phyloP scores from a whole-genome alignment of 2,797 vertebrate species.

The Pangasius mekongensis region DNA sequence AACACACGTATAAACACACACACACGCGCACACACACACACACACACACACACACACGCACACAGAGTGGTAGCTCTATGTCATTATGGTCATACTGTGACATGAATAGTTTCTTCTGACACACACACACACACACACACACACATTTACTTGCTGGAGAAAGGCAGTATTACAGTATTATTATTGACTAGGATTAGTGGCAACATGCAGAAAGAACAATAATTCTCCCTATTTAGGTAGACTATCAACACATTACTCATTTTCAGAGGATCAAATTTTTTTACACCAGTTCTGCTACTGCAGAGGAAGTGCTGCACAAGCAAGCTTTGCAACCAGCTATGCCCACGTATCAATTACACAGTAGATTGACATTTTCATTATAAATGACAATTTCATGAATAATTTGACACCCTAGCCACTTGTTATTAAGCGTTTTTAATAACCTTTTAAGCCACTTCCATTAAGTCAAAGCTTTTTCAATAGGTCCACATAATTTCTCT shows the following conservation, averaged over 20 bases:
- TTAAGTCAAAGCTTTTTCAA: background rate
- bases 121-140: background rate
- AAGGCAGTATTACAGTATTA: background rate
- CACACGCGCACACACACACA: background rate
- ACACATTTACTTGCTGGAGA: background rate
- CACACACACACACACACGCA: background rate
- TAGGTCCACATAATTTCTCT: background rate
- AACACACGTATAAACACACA: background rate
- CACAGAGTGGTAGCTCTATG: background rate
- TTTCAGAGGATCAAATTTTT: background rate
- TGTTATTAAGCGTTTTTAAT: background rate
- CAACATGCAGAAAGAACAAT: background rate
- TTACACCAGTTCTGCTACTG: background rate
- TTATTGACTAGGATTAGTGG: background rate
- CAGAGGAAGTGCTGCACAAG: conserved; percentile 22
- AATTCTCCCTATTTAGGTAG: background rate
- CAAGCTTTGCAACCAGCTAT: conserved; percentile 5
- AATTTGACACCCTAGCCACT: background rate
- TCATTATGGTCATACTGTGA: too few relatives aligned
- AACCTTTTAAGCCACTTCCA: background rate
- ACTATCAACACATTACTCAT: background rate
- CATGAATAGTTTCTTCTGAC: too few relatives aligned
- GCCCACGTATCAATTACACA: background rate
- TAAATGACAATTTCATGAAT: background rate
- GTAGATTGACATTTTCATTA: background rate